A percentile compares a stretch with the other conserved stretches of the same genome.
These are phyloP conservation scores for Byasa hedistus DNA, from an alignment of 2,888 invertebrate genomes.

Conservation along the genomic window DNA sequence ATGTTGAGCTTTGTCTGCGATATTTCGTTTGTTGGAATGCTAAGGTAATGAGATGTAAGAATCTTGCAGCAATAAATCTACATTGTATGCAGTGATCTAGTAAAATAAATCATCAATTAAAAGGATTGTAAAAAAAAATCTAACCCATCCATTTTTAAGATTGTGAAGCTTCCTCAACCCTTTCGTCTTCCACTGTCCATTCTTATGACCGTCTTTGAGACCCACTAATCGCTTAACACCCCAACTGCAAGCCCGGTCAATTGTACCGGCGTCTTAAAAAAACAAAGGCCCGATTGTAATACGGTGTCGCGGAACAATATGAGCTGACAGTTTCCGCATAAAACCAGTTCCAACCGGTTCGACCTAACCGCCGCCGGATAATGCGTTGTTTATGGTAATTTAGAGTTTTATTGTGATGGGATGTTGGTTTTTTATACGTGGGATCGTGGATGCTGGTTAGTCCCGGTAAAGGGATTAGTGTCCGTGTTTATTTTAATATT, in stretches of 20 bases:
- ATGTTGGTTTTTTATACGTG: constrained; percentile 57
- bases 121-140: constrained; percentile 40
- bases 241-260: constrained; percentile 48
- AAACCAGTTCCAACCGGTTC: constrained; percentile 66
- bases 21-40: not conserved
- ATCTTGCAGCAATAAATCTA: not conserved
- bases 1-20: not conserved
- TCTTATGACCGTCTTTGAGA: constrained; percentile 48
- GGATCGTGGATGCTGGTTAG: constrained; percentile 59
- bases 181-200: constrained; percentile 46
- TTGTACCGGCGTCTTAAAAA: constrained; percentile 54
- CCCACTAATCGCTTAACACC: constrained; percentile 61
- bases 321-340: constrained; percentile 64
- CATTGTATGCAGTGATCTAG: not conserved
- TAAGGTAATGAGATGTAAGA: not conserved
- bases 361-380: constrained; percentile 58
- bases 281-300: constrained; percentile 63
- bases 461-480: constrained; percentile 59
- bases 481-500: constrained; percentile 44
- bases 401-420: constrained; percentile 63
- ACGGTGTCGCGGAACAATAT: constrained; percentile 67
- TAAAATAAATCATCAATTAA: constrained; percentile 36
- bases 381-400: constrained; percentile 79
- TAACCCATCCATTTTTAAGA: constrained; percentile 50
- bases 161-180: constrained; percentile 49